phyloP scores from a whole-genome alignment of 2,797 vertebrate genomes.

The Spinibarbus caldwelli region DNA sequence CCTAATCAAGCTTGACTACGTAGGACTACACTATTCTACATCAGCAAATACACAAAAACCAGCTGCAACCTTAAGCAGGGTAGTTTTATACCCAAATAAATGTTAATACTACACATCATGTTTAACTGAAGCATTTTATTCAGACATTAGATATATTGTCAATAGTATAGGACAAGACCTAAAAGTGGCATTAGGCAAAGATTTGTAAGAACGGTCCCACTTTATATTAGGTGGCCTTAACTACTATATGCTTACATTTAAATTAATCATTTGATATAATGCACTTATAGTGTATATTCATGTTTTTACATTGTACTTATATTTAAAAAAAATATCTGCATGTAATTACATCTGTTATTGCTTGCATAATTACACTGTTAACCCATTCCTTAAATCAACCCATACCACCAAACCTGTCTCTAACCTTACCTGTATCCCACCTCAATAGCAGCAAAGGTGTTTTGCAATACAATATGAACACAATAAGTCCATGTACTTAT shows the following conservation, averaged over 20 bases:
- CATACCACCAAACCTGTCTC: not conserved
- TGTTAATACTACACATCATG: not conserved
- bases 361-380: not conserved
- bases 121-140: not conserved
- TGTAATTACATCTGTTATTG: not conserved
- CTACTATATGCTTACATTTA: not conserved
- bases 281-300: not conserved
- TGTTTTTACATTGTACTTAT: not conserved
- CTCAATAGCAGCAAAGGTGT: too few relatives aligned
- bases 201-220: not conserved
- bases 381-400: not conserved
- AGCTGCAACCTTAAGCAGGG: not conserved
- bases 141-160: not conserved
- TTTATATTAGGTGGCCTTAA: not conserved
- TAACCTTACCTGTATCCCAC: too few relatives aligned
- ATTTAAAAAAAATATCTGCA: not conserved
- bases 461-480: not conserved
- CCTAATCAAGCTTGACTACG: not conserved
- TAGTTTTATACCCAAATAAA: not conserved
- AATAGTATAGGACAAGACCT: not conserved
- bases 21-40: not conserved
- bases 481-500: not conserved
- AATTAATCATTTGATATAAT: not conserved
- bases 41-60: not conserved
- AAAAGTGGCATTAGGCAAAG: not conserved